Base-by-base conservation (phyloP, 1,140 invertebrate genomes). In the Dendrolimus punctatus region DNA sequence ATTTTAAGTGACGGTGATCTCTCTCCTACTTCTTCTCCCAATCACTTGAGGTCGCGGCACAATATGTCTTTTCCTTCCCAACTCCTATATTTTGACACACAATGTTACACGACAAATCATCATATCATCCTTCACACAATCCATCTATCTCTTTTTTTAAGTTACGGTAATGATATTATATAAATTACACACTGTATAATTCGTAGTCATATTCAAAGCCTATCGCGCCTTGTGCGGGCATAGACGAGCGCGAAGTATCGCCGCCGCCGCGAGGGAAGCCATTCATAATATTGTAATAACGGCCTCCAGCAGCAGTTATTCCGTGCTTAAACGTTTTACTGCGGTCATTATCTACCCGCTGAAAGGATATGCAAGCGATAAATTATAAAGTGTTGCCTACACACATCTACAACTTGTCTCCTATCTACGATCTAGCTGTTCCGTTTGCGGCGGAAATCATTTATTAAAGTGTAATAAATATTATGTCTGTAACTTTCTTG, bases 241-340 rank as follows among this genome's bases (percentile, higher is more conserved):
- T 37, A 51, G 23, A 55, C 58, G 60, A 48, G 59, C 47, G 59
- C 62, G 68, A 67, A 65, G 54, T 42, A 23, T 53, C 53, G 53
- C 49, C 63, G 60, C 58, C 57, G 68, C 64, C 63, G 68, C 67
- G 71, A 68, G 71, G 78, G 70, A 72, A 78, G 66, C 80, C 76
- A 86, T 86, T 83, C 83, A 86, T 84, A 84, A 86, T 86, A 84
- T 86, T 83, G 82, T 85, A 86, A 86, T 84, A 84, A 84, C 79
- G 76, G 82, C 75, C 78, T 72, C 77, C 68, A 82, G 65, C 74
- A 78, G 68, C 83, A 84, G 79, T 84, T 86, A 86, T 86, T 84
- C 72, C 83, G 80, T 86, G 80, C 83, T 84, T 86, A 86, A 86
- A 81, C 83, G 83, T 84, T 86, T 86, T 84, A 86, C 83, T 86